Percentiles rank a stretch among this genome's conserved stretches.
These are phyloP conservation scores for Papilio elwesi DNA, from an alignment of 2,888 invertebrate species.

Conservation along the genomic window DNA sequence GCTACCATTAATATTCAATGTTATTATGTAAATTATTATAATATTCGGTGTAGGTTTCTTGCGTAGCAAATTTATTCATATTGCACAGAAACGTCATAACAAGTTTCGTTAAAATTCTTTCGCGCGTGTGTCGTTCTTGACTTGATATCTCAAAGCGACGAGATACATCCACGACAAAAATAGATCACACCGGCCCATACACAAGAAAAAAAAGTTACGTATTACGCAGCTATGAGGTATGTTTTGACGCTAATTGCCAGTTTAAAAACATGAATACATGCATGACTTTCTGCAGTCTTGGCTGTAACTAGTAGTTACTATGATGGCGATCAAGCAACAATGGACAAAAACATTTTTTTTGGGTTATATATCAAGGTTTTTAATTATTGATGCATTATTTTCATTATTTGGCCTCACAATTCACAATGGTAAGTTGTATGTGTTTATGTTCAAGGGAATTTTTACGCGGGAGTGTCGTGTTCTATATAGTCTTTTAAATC, in stretches of 20 bases:
- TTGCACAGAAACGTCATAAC: too few relatives aligned
- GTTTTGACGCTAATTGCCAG: background rate
- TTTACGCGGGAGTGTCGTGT: background rate
- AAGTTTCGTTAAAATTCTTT: too few relatives aligned
- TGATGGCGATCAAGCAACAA: background rate
- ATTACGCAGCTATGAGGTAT: background rate
- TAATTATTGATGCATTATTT: too few relatives aligned
- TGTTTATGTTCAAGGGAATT: background rate
- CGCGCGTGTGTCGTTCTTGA: too few relatives aligned
- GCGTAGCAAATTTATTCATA: too few relatives aligned
- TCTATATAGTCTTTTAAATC: background rate
- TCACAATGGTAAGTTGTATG: background rate
- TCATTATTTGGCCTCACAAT: too few relatives aligned
- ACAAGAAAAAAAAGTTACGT: background rate
- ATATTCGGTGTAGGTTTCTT: background rate
- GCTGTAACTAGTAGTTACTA: background rate
- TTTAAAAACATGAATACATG: too few relatives aligned
- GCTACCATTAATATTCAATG: background rate
- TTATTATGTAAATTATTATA: background rate
- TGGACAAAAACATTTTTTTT: slow-evolving; percentile 8
- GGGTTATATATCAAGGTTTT: background rate
- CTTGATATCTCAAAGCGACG: background rate
- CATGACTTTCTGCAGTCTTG: background rate
- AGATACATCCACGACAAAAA: background rate
- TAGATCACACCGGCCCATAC: slow-evolving; percentile 6